Evolutionary conservation across 2,888 invertebrate species (phyloP).

Genomic region (Biston betularia): DNA sequence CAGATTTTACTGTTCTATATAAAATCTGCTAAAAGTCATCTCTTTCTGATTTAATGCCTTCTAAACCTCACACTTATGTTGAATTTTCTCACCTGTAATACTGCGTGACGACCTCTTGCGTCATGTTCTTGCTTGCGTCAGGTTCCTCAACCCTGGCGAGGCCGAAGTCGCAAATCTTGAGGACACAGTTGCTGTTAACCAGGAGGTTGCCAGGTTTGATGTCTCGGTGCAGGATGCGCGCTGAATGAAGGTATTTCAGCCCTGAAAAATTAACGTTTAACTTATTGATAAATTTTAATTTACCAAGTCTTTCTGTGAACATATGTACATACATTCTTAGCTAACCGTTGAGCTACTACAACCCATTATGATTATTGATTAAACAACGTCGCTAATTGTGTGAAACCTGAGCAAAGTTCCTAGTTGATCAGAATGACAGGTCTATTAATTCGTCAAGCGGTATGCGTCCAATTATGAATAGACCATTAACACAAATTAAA

Average conservation of each 20-base stretch:
- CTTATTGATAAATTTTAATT: not conserved
- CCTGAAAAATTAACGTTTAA: constrained; percentile 83
- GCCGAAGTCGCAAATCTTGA: constrained; percentile 99
- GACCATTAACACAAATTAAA: constrained; percentile 35
- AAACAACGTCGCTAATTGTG: not conserved
- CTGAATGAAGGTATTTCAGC: constrained; percentile 99
- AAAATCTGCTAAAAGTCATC: no score
- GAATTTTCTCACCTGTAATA: constrained; percentile 90
- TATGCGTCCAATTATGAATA: constrained; percentile 16
- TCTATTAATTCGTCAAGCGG: constrained; percentile 24
- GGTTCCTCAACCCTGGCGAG: constrained; percentile 99
- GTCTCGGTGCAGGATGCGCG: constrained; percentile 98
- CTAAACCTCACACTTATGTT: no score
- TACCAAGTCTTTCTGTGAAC: not conserved
- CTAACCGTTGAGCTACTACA: no score
- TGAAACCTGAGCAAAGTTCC: constrained; percentile 8
- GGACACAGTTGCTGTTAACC: constrained; percentile 99
- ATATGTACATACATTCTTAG: not conserved
- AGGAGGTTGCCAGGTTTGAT: constrained; percentile 99
- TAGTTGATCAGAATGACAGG: constrained; percentile 6
- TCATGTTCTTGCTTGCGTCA: constrained; percentile 97
- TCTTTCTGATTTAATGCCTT: no score
- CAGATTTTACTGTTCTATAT: no score
- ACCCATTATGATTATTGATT: no score
- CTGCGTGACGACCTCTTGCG: constrained; percentile 99